Evolutionary conservation across 2,113 vertebrate species (phyloP), one percentile per base, ranked within the genome.

Genomic region (Abramis brama): DNA sequence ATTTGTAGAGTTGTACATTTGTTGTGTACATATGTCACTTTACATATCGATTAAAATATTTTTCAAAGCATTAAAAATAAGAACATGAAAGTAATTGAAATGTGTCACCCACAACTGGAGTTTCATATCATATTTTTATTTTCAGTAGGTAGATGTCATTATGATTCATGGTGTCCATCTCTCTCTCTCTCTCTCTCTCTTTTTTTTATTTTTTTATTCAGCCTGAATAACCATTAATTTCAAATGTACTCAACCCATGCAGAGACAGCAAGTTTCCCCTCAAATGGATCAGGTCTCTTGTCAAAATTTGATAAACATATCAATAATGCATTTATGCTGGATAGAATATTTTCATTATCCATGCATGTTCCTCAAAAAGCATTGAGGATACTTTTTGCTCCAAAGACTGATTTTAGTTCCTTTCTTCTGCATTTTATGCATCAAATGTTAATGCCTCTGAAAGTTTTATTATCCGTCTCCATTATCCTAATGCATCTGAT

Each of bases 381-480:
- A 86, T 39, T 13, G 70, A 83, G 74, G 62, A 62, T 33, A 85
- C 57, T 70, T 87, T 88, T 88, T 83, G 87, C 85, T 87, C 82
- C 83, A 86, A 77, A 80, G 86, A 88, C 85, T 78, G 82, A 87
- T 91, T 92, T 92, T 84, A 90, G 79, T 86, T 88, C 91, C 87
- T 84, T 84, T 84, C 84, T 88, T 85, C 88, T 91, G 92, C 91
- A 91, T 92, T 92, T 93, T 91, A 94, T 92, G 92, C 93, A 94
- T 95, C 91, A 92, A 89, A 93, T 93, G 92, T 94, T 94, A 94
- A 95, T 93, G 93, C 93, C 93, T 25, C 87, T 95, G 81, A 94
- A 95, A 94, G 79, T 94, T 94, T 94, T 90, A 95, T 93, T 74
- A 92, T 91, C 87, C 62, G 3, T 85, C 89, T 94, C 93, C 92